Evolutionary conservation across 2,888 invertebrate species (phyloP).

Genomic region (Lasioglossum vierecki): DNA sequence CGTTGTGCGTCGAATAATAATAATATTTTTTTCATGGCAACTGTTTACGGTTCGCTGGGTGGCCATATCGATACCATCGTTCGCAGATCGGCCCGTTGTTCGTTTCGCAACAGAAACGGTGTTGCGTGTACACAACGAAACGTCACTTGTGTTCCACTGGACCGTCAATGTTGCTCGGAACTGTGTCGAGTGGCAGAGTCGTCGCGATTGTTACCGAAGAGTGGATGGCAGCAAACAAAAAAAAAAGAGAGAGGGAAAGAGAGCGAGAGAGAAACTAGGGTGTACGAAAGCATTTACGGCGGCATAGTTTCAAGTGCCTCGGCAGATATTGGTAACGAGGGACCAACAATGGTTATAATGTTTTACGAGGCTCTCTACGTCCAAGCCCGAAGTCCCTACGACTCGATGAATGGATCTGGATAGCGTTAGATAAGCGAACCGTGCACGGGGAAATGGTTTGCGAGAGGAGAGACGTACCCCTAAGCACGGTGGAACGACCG

Average conservation of each 20-base stretch:
- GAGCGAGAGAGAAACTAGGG: conserved; percentile 3
- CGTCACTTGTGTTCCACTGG: background rate
- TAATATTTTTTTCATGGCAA: background rate
- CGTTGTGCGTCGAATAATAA: background rate
- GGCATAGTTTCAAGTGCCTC: conserved; percentile 9
- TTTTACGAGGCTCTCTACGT: conserved; percentile 53
- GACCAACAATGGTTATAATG: conserved; percentile 51
- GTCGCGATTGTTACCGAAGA: conserved; percentile 11
- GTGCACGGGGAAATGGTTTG: conserved; percentile 29
- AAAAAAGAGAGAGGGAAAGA: background rate
- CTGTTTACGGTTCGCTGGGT: background rate
- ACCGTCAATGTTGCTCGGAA: conserved; percentile 1
- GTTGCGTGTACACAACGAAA: background rate
- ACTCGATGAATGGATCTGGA: conserved; percentile 33
- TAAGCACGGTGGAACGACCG: conserved; percentile 33
- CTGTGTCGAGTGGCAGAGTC: background rate
- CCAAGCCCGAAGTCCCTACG: conserved; percentile 23
- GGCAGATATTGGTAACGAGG: conserved; percentile 52
- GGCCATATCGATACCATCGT: background rate
- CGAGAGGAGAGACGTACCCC: conserved; percentile 18
- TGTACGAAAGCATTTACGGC: conserved; percentile 12
- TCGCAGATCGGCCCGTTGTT: background rate
- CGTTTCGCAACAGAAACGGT: background rate
- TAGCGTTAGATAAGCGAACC: conserved; percentile 56
- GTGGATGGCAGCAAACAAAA: background rate